Percentiles rank a stretch among this genome's conserved stretches.
These are phyloP conservation scores for Sebastiscus albofasciatus DNA, from an alignment of 2,797 vertebrate species.

Conservation along the genomic window DNA sequence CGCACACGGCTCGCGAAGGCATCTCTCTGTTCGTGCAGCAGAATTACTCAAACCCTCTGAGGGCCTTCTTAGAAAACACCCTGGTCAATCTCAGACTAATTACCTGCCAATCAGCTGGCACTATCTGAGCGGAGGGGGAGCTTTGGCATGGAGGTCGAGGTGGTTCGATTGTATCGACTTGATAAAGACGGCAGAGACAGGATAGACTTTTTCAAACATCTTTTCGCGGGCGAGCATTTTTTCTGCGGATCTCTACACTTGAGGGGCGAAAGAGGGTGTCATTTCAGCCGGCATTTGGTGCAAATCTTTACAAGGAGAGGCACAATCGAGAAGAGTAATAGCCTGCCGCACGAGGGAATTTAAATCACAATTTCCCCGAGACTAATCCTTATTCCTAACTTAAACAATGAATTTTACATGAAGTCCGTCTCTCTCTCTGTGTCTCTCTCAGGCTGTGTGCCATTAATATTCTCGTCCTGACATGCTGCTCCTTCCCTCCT, in stretches of 20 bases:
- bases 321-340: slow-evolving; percentile 27
- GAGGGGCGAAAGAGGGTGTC: slow-evolving; percentile 10
- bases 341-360: slow-evolving; percentile 12
- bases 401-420: slow-evolving; percentile 70
- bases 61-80: slow-evolving; percentile 45
- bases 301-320: slow-evolving; percentile 33
- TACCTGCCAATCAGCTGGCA: slow-evolving; percentile 59
- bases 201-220: slow-evolving; percentile 9
- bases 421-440: slow-evolving; percentile 31
- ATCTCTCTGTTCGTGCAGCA: slow-evolving; percentile 26
- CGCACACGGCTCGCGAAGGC: slow-evolving; percentile 16
- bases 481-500: slow-evolving; percentile 42
- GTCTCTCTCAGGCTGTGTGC: slow-evolving; percentile 37
- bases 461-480: slow-evolving; percentile 69
- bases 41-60: slow-evolving; percentile 41
- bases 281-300: slow-evolving; percentile 11
- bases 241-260: slow-evolving; percentile 10
- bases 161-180: slow-evolving; percentile 24
- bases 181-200: slow-evolving; percentile 31
- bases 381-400: slow-evolving; percentile 54
- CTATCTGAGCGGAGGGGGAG: neutral
- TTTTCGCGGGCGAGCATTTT: slow-evolving; percentile 6
- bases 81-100: slow-evolving; percentile 59
- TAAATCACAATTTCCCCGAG: slow-evolving; percentile 45
- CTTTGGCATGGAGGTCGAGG: neutral